phyloP scores from a whole-genome alignment of 2,113 vertebrate genomes.

The Macrotus californicus region DNA sequence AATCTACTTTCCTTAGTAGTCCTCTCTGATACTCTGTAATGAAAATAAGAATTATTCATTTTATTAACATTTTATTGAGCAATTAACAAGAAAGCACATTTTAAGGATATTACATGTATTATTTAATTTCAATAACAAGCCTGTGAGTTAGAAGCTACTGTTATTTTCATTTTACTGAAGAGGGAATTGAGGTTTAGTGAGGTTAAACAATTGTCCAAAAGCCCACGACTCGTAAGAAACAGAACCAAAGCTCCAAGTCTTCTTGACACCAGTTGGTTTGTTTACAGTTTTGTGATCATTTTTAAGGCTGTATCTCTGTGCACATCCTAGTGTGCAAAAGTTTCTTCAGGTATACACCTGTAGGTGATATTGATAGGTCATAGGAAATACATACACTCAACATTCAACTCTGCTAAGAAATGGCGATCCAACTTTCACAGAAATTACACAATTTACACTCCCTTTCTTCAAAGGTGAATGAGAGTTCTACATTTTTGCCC shows the following conservation, averaged over 20 bases:
- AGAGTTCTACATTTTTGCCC: not conserved
- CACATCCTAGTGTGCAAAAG: not conserved
- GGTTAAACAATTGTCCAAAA: not conserved
- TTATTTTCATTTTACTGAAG: not conserved
- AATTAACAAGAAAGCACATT: not conserved
- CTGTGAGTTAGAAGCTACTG: not conserved
- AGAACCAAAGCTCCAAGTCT: not conserved
- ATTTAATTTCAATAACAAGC: not conserved
- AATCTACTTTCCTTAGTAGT: not conserved
- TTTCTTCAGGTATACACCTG: not conserved
- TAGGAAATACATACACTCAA: not conserved
- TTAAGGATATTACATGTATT: not conserved
- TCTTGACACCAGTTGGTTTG: not conserved
- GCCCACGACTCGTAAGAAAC: not conserved
- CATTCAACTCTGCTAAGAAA: not conserved
- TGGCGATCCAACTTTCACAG: not conserved
- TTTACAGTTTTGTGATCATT: not conserved
- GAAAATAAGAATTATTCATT: constrained; percentile 32
- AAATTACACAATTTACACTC: not conserved
- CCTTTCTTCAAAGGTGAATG: not conserved
- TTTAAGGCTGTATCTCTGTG: not conserved
- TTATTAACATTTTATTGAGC: not conserved
- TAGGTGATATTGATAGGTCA: not conserved
- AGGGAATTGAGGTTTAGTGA: not conserved
- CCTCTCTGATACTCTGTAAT: not conserved